Conservation (phyloP, 2,888 invertebrate genomes). For the Myopa tessellatipennis region DNA sequence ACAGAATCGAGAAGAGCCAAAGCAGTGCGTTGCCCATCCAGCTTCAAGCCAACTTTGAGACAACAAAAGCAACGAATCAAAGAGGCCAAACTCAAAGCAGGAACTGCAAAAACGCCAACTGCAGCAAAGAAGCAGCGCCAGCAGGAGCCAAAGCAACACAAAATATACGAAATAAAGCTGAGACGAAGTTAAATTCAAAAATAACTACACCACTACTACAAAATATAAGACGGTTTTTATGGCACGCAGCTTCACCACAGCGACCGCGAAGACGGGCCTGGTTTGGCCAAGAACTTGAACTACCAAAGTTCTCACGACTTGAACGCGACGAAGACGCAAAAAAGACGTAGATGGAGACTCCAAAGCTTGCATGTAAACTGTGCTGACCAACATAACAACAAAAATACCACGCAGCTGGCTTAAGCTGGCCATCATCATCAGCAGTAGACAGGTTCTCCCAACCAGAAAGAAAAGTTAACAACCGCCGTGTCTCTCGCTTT, state of each 20-base stretch:
- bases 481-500: constrained; percentile 21
- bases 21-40: not conserved
- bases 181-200: constrained; percentile 16
- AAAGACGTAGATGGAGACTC: not conserved
- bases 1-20: not conserved
- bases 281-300: constrained; percentile 54
- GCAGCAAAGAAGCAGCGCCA: constrained; percentile 2
- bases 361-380: constrained; percentile 8
- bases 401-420: constrained; percentile 38
- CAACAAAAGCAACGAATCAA: constrained; percentile 6
- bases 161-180: constrained; percentile 7
- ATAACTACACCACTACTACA: not conserved
- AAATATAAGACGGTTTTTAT: constrained; percentile 13
- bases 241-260: constrained; percentile 9
- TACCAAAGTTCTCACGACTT: constrained; percentile 51
- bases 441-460: not conserved
- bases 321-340: constrained; percentile 17
- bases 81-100: not conserved
- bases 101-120: not conserved
- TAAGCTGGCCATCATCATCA: not conserved
- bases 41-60: constrained; percentile 15
- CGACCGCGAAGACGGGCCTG: constrained; percentile 8
- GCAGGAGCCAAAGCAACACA: constrained; percentile 1
- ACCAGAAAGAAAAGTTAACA: constrained; percentile 30
- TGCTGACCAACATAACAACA: constrained; percentile 32